Conservation (phyloP, 2,113 vertebrate genomes). For the Rhinopomastus cyanomelas region DNA sequence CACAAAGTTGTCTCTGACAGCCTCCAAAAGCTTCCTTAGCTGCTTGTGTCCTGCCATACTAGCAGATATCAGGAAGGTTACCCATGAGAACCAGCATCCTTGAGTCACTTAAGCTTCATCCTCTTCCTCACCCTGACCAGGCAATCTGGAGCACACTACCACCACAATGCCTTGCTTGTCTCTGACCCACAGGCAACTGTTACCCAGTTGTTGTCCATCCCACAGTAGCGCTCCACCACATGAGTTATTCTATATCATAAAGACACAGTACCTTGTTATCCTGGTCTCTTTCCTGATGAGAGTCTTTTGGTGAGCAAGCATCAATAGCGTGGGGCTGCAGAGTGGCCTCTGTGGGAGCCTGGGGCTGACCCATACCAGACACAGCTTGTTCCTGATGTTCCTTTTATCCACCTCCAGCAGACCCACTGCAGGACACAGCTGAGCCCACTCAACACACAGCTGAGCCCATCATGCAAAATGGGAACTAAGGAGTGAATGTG, state of each 20-base stretch:
- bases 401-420: background rate
- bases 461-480: background rate
- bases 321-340: background rate
- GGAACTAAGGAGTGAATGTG: background rate
- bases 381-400: background rate
- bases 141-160: background rate
- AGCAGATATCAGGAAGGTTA: background rate
- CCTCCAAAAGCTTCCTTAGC: background rate
- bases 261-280: background rate
- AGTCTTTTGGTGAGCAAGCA: background rate
- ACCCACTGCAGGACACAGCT: background rate
- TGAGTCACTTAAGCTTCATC: background rate
- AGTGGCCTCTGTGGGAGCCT: background rate
- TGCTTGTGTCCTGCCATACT: background rate
- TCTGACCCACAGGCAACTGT: background rate
- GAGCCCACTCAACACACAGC: background rate
- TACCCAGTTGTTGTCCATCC: background rate
- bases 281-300: background rate
- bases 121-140: background rate
- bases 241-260: background rate
- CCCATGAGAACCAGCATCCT: background rate
- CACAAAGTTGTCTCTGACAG: background rate
- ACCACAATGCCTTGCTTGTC: background rate
- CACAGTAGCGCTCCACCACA: background rate
- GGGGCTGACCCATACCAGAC: background rate